Evolutionary conservation across 1,140 invertebrate species (phyloP), one percentile per base, ranked within the genome.

Genomic region (Aphelenchoides avenae): DNA sequence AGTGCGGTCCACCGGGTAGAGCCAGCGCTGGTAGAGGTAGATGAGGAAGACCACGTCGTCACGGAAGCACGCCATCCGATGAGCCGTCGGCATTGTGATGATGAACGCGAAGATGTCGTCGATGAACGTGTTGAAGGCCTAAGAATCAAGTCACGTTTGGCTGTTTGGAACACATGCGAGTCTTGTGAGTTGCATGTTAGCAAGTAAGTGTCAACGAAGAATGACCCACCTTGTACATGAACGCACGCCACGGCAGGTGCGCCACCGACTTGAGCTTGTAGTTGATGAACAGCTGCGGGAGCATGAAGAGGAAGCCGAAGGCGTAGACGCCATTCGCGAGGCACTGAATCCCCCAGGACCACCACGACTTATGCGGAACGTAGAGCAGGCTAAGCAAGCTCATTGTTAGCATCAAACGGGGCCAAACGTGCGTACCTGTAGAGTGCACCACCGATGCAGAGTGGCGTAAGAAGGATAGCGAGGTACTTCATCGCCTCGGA

Each of bases 61-160:
- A 61, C 93, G 65, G 78, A 97, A 92, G 77, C 92, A 96, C 0
- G 93, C 93, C 13, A 97, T 84, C 64, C 93, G 81, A 78, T 98
- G 93, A 20, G 91, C 89, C 0, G 87, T 92, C 22, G 94, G 93
- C 89, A 97, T 97, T 13, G 89, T 91, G 56, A 98, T 93, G 46
- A 97, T 90, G 78, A 98, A 97, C 5, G 92, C 92, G 81, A 98
- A 98, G 22, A 97, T 83, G 78, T 98, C 94, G 78, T 98, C 94
- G 61, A 97, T 97, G 78, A 98, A 97, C 0, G 93, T 97, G 77
- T 97, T 97, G 76, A 97, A 96, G 13, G 92, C 93, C 84, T 85
- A 75, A 43, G 79, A 80, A 57, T 61, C 29, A n/a, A n/a, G n/a
- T n/a, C n/a, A n/a, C n/a, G n/a, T n/a, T n/a, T n/a, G n/a, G n/a